Percentiles rank a stretch among this genome's conserved stretches.
These are phyloP conservation scores for Tetramorium simillimum DNA, from an alignment of 1,140 invertebrate genomes.

Conservation along the genomic window DNA sequence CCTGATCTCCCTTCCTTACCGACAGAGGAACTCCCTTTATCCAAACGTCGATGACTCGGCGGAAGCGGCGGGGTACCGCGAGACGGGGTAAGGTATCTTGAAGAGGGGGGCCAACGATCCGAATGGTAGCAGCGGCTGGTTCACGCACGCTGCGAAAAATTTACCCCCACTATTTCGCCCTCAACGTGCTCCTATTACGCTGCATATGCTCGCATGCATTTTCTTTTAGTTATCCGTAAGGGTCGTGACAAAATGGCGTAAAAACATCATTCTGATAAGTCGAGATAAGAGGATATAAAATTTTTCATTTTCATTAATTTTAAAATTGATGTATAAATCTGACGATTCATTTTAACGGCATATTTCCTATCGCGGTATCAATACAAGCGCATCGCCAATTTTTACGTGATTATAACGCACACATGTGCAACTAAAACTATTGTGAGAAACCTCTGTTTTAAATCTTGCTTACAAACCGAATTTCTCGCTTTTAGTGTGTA, in stretches of 20 bases:
- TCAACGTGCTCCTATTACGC: constrained; percentile 6
- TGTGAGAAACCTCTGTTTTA: not conserved
- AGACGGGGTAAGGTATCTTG: constrained; percentile 4
- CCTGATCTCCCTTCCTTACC: constrained; percentile 33
- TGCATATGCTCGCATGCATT: not conserved
- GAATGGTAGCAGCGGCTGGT: constrained; percentile 39
- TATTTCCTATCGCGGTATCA: not conserved
- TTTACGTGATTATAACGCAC: not conserved
- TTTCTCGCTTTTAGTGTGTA: not conserved
- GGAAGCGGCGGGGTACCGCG: not conserved
- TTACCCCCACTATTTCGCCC: constrained; percentile 25
- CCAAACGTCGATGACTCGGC: constrained; percentile 44
- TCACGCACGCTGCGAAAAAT: constrained; percentile 28
- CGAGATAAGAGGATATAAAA: not conserved
- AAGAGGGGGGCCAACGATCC: constrained; percentile 39
- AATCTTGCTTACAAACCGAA: not conserved
- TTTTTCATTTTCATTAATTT: constrained; percentile 23
- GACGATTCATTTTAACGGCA: constrained; percentile 1
- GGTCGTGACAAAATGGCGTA: not conserved
- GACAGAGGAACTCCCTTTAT: constrained; percentile 54
- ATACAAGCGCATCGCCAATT: not conserved
- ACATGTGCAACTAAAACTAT: not conserved
- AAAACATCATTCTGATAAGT: not conserved
- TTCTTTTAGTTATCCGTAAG: constrained; percentile 24
- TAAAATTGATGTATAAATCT: not conserved